phyloP scores from a whole-genome alignment of 2,113 vertebrate genomes.

The Prolemur simus region DNA sequence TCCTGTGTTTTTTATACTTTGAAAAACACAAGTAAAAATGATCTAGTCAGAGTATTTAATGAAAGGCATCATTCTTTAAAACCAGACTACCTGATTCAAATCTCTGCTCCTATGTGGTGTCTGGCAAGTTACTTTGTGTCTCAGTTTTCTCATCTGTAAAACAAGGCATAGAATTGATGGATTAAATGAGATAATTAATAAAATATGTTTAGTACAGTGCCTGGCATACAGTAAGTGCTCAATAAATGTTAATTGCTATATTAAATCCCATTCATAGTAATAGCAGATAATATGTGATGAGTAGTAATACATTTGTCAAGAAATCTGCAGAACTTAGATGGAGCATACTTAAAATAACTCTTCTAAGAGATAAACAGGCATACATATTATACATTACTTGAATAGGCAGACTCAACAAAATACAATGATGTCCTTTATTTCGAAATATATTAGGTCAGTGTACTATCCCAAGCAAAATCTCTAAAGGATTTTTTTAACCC shows the following conservation, averaged over 20 bases:
- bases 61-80: constrained; percentile 7
- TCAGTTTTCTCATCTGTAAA: constrained; percentile 37
- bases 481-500: neutral
- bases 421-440: constrained; percentile 1
- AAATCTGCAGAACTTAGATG: constrained; percentile 15
- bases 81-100: neutral
- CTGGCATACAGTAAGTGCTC: constrained; percentile 68
- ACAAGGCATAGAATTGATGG: constrained; percentile 10
- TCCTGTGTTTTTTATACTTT: constrained; percentile 38
- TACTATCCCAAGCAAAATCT: neutral
- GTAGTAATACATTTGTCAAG: constrained; percentile 27
- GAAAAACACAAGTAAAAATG: constrained; percentile 53
- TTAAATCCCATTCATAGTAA: constrained; percentile 47
- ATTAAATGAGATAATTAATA: constrained; percentile 36
- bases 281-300: constrained; percentile 20
- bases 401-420: neutral
- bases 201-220: constrained; percentile 35
- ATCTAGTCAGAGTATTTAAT: constrained; percentile 34
- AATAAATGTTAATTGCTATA: constrained; percentile 66
- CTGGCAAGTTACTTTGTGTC: constrained; percentile 22
- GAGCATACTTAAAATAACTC: constrained; percentile 9
- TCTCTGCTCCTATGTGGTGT: constrained; percentile 5
- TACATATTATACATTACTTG: neutral
- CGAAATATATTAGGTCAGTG: neutral
- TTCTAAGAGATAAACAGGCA: constrained; percentile 10